Base-by-base conservation (phyloP, 1,140 invertebrate species). In the Apis florea region DNA sequence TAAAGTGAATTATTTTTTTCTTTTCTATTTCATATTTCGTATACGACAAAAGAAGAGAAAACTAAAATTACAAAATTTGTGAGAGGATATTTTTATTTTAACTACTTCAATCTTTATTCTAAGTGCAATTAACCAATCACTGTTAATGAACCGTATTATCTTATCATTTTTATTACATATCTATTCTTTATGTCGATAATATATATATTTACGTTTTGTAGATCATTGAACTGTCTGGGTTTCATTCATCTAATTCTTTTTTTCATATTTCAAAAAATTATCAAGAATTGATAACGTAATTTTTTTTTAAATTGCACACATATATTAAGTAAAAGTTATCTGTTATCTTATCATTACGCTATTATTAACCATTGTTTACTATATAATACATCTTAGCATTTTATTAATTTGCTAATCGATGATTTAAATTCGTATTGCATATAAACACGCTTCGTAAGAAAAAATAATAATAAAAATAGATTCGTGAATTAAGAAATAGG, bases 131-230 rank as follows among this genome's bases (percentile, higher is more conserved):
- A 17, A 19, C 40, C 26, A 1, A 21, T n/a, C 31, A 54, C 64
- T 74, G 76, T 80, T 77, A 67, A 77, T 56, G 84, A 85, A 86
- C 85, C 47, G 72, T 53, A 40, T 31, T 87, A 85, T 87, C 85
- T 59, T n/a, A 69, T 19, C 10, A 71, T 69, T 83, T 85, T 69
- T 53, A 73, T 63, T 13, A 72, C 31, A 63, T 58, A 53, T 6
- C 15, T 54, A 53, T 83, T 83, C 31, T 53, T 69, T 73, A 47
- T 64, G n/a, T 24, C 0, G 85, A 87, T 87, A 87, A 61, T 31
- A 9, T 1, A n/a, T n/a, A 12, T 72, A 59, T 76, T 75, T 82
- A 75, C 47, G 10, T 24, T 67, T 59, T 24, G 51, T 47, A 17
- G 49, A 68, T 54, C 66, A 6, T 67, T 75, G 72, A 81, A 75